Conservation (phyloP, 2,113 vertebrate species). For the Carollia perspicillata region DNA sequence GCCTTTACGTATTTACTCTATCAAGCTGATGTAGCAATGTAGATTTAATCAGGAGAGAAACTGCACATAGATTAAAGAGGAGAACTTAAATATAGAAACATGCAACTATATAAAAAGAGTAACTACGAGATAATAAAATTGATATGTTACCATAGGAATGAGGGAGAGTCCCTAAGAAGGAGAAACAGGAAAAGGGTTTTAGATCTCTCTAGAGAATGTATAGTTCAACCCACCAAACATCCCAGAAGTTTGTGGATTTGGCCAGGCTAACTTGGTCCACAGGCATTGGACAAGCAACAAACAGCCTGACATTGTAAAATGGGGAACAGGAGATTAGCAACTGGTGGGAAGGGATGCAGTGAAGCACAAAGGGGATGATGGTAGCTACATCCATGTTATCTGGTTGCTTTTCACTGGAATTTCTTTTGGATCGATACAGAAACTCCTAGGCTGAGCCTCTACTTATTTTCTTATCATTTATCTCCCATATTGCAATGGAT, state of each 20-base stretch:
- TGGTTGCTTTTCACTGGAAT: not conserved
- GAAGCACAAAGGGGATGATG: not conserved
- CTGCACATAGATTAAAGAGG: not conserved
- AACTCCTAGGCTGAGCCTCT: not conserved
- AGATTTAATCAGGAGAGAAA: not conserved
- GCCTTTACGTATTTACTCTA: not conserved
- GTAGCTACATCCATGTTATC: not conserved
- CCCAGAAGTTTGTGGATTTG: not conserved
- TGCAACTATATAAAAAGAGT: not conserved
- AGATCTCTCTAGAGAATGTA: not conserved
- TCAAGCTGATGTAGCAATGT: not conserved
- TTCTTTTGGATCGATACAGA: not conserved
- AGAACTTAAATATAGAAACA: not conserved
- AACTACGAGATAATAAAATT: not conserved
- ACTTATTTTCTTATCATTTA: not conserved
- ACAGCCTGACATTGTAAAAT: not conserved
- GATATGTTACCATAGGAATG: not conserved
- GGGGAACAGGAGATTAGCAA: not conserved
- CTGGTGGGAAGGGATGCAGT: fast-evolving
- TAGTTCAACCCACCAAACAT: not conserved
- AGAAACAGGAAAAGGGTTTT: not conserved
- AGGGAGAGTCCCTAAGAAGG: not conserved
- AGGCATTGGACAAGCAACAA: not conserved
- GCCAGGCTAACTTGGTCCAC: fast-evolving
- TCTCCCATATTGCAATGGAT: not conserved